phyloP scores from a whole-genome alignment of 1,140 invertebrate genomes.

The Onthophagus taurus region DNA sequence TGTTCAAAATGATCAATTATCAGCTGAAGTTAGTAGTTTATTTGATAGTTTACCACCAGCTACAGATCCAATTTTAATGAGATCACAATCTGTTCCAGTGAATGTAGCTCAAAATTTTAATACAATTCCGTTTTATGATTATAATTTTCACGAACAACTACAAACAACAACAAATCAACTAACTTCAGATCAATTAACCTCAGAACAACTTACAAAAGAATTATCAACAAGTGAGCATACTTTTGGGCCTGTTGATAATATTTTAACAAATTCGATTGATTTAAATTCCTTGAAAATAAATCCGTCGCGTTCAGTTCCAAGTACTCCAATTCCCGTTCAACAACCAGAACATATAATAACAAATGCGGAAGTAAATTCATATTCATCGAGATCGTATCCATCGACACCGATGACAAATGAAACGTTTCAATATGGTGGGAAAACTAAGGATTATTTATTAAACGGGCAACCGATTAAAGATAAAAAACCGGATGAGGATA shows the following conservation, averaged over 20 bases:
- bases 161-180: constrained; percentile 41
- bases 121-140: constrained; percentile 13
- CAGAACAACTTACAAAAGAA: constrained; percentile 1
- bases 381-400: constrained; percentile 53
- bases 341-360: constrained; percentile 35
- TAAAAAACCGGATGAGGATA: constrained; percentile 23
- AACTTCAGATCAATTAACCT: constrained; percentile 33
- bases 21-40: constrained; percentile 45
- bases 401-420: constrained; percentile 48
- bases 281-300: constrained; percentile 20
- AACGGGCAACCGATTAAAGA: constrained; percentile 34
- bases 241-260: not conserved
- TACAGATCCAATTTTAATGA: constrained; percentile 35
- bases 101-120: constrained; percentile 37
- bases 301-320: constrained; percentile 51
- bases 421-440: constrained; percentile 51
- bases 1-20: constrained; percentile 31
- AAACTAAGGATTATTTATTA: constrained; percentile 30
- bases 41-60: constrained; percentile 34
- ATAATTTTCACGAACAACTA: not conserved
- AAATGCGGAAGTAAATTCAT: constrained; percentile 26
- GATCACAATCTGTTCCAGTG: constrained; percentile 69
- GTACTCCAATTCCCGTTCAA: constrained; percentile 47
- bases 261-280: not conserved
- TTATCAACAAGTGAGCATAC: not conserved